These are phyloP conservation scores for Microchirus variegatus DNA, from an alignment of 2,797 vertebrate species.

Conservation along the genomic window DNA sequence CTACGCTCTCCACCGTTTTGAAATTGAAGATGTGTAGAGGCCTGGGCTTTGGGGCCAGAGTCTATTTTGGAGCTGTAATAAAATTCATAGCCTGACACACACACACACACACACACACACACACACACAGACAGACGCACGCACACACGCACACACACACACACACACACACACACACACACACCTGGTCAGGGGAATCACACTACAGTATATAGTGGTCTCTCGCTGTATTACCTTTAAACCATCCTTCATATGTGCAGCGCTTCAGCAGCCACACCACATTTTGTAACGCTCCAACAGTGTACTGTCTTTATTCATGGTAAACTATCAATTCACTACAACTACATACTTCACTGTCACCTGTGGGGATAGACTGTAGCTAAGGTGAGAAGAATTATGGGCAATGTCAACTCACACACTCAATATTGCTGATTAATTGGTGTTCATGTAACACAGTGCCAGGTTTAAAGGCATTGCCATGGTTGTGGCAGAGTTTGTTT, in stretches of 20 bases:
- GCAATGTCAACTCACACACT: constrained; percentile 28
- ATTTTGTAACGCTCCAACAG: constrained; percentile 56
- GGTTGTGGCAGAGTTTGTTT: constrained; percentile 29
- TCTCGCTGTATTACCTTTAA: constrained; percentile 69
- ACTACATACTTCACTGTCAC: constrained; percentile 43
- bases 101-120: constrained; percentile 24
- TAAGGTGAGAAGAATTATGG: constrained; percentile 41
- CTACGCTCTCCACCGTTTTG: constrained; percentile 62
- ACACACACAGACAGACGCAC: constrained; percentile 30
- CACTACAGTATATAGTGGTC: constrained; percentile 64
- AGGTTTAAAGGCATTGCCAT: constrained; percentile 36
- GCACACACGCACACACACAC: constrained; percentile 44
- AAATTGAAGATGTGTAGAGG: constrained; percentile 84
- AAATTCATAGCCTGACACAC: constrained; percentile 81
- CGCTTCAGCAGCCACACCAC: constrained; percentile 55
- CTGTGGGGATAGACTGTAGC: constrained; percentile 32
- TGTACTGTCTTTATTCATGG: constrained; percentile 69
- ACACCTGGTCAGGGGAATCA: constrained; percentile 63
- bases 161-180: constrained; percentile 29
- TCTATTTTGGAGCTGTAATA: constrained; percentile 84
- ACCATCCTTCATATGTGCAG: constrained; percentile 70
- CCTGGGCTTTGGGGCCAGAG: constrained; percentile 78
- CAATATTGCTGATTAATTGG: constrained; percentile 51
- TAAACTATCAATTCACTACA: constrained; percentile 65
- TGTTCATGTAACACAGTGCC: constrained; percentile 7